A percentile compares a stretch with the other conserved stretches of the same genome.
These are phyloP conservation scores for Leucoraja ocellata DNA, from an alignment of 2,797 vertebrate species.

Conservation along the genomic window DNA sequence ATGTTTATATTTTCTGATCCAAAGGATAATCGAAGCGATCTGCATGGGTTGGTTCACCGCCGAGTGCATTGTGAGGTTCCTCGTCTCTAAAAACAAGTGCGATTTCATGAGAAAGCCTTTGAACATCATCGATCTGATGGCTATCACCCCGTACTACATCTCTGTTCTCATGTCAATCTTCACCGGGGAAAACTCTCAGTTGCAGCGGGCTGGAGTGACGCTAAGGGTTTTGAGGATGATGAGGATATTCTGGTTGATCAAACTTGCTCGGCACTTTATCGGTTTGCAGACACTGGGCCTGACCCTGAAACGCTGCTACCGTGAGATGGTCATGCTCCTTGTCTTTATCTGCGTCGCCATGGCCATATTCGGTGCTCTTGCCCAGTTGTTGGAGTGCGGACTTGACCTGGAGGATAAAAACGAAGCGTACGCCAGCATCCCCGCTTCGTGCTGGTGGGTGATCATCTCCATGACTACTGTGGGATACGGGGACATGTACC, in stretches of 20 bases:
- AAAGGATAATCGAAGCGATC: constrained; percentile 95
- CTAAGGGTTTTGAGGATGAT: constrained; percentile 93
- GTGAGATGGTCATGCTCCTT: constrained; percentile 97
- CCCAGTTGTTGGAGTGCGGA: constrained; percentile 92
- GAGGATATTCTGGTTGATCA: constrained; percentile 98
- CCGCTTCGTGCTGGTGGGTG: constrained; percentile 98
- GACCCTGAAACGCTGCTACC: constrained; percentile 89
- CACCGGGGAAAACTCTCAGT: constrained; percentile 83
- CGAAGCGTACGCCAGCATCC: constrained; percentile 91
- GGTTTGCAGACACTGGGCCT: constrained; percentile 94
- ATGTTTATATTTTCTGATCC: neutral
- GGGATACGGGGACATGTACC: constrained; percentile 96
- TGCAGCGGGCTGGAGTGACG: constrained; percentile 87
- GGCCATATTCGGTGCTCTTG: constrained; percentile 97
- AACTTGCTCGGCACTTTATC: constrained; percentile 94
- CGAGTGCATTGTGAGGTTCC: constrained; percentile 91
- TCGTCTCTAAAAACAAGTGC: constrained; percentile 91
- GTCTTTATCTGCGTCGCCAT: constrained; percentile 96
- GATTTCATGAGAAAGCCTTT: constrained; percentile 90
- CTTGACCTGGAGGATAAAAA: constrained; percentile 83
- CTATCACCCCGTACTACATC: constrained; percentile 96
- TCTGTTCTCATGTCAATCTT: constrained; percentile 80
- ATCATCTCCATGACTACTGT: constrained; percentile 99
- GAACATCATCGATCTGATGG: constrained; percentile 93
- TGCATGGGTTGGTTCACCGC: constrained; percentile 99